Evolutionary conservation across 2,113 vertebrate species (phyloP), one percentile per base, ranked within the genome.

Genomic region (Caranx ignobilis): DNA sequence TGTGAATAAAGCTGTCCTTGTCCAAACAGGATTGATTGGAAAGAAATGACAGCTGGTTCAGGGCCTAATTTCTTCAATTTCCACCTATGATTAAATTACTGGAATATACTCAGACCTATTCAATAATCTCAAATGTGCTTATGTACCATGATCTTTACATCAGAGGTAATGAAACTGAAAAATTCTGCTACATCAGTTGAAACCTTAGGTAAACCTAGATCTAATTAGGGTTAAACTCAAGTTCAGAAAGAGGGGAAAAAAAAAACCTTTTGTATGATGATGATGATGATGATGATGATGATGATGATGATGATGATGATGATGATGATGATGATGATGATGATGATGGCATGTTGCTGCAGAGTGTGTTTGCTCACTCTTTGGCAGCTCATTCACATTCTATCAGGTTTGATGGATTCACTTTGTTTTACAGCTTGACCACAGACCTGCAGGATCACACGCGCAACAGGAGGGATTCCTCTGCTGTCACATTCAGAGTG

Each of bases 11-110:
- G 68, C 12, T 55, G 2, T 77, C 47, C n/a, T 56, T 48, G 54
- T 83, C 59, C 70, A 73, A 59, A 63, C 15, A 11, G 64, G 65
- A 68, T 37, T 75, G 41, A 81, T 66, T 75, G 55, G 72, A 84
- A 67, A 75, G 72, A 81, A 76, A 74, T 61, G 70, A 87, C 69
- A 45, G 57, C 65, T 85, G 62, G 62, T 71, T 72, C 56, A 10
- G 48, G n/a, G 72, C n/a, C 83, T 52, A 50, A 79, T 59, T 75
- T 52, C 64, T 56, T 82, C 65, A 71, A 80, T 79, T 77, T 79
- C 80, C 80, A 73, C 71, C 54, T 66, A 21, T 32, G 54, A 82
- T 83, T 37, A 39, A 72, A 75, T 72, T 70, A 75, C 64, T 60
- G 35, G 8, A 37, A 67, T 35, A 63, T 5, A 19, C 37, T 39